Evolutionary conservation across 2,113 vertebrate genomes (phyloP).

Genomic region (Sphyrna mokarran): DNA sequence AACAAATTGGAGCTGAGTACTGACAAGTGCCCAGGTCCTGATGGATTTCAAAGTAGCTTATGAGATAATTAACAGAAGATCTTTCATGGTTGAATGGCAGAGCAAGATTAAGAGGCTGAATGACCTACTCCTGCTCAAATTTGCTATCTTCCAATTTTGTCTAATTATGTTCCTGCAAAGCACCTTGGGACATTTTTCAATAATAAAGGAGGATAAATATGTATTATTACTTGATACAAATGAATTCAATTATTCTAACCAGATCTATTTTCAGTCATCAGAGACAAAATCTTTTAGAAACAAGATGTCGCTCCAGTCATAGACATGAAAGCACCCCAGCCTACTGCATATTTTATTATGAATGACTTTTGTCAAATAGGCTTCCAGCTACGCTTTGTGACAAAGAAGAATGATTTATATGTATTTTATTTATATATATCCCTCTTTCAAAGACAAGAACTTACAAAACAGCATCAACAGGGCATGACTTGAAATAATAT

Average conservation of each 20-base stretch:
- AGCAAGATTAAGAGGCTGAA: too few species aligned
- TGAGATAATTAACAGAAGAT: too few species aligned
- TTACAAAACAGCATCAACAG: slow-evolving; percentile 45
- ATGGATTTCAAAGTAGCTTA: too few species aligned
- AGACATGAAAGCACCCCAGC: background rate
- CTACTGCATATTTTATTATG: background rate
- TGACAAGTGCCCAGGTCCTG: too few species aligned
- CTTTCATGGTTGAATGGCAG: too few species aligned
- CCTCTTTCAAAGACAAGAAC: slow-evolving; percentile 44
- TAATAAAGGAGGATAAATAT: background rate
- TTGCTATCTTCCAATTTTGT: background rate
- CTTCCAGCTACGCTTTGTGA: background rate
- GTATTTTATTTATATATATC: background rate
- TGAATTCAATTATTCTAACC: background rate
- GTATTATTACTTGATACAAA: background rate
- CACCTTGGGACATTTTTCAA: background rate
- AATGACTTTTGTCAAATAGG: background rate
- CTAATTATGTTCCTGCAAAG: background rate
- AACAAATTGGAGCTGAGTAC: too few species aligned
- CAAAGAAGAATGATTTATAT: slow-evolving; percentile 34
- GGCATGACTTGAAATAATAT: slow-evolving; percentile 53
- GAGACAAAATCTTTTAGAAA: background rate
- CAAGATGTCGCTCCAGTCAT: background rate
- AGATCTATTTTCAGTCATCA: background rate
- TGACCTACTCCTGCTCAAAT: too few species aligned